A percentile compares a stretch with the other conserved stretches of the same genome.
phyloP scores from a whole-genome alignment of 2,797 vertebrate species.

The Momotus momota region DNA sequence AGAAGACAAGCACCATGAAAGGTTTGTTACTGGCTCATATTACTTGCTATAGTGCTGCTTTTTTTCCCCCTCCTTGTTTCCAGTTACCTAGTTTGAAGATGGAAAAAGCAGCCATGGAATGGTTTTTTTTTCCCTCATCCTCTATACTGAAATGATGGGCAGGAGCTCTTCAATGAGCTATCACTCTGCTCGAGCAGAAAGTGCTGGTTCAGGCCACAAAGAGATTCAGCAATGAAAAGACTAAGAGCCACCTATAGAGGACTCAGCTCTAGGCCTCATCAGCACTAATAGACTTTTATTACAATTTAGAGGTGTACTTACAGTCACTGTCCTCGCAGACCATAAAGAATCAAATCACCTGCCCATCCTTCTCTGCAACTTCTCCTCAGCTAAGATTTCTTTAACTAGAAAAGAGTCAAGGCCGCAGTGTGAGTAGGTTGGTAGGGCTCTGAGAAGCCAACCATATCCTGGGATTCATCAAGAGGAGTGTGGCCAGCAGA shows the following conservation, averaged over 20 bases:
- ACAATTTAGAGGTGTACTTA: neutral
- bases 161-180: neutral
- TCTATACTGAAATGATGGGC: neutral
- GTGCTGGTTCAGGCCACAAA: neutral
- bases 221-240: neutral
- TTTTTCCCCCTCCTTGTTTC: fast-evolving
- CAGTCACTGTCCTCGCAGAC: neutral
- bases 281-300: neutral
- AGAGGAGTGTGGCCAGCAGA: too few relatives aligned
- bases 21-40: neutral
- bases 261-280: neutral
- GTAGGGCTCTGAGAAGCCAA: neutral
- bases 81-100: neutral
- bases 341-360: neutral
- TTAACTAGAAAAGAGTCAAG: neutral
- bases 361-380: too few relatives aligned
- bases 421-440: neutral
- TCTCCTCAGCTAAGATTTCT: neutral
- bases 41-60: neutral
- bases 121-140: neutral
- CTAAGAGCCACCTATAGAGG: neutral
- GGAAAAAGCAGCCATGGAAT: neutral
- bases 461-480: too few relatives aligned
- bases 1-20: neutral
- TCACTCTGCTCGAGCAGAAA: neutral